These are phyloP conservation scores for Lordiphosa collinella DNA, from an alignment of 1,140 invertebrate genomes.

Conservation along the genomic window DNA sequence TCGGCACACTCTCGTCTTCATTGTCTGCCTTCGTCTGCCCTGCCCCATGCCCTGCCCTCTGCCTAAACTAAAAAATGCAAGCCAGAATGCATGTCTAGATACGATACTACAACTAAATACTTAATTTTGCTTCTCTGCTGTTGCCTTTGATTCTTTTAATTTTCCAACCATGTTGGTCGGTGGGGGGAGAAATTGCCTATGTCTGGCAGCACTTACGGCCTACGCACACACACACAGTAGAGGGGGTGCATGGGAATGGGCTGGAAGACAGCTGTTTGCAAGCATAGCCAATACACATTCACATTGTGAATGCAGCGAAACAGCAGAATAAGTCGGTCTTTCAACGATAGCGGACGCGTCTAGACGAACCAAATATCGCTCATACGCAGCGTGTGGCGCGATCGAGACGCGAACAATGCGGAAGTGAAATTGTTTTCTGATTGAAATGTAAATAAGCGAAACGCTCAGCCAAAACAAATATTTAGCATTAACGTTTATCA, in stretches of 20 bases:
- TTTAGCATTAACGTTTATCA: constrained; percentile 45
- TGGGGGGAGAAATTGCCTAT: constrained; percentile 16
- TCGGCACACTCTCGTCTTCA: neutral
- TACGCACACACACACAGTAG: constrained; percentile 44
- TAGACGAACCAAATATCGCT: constrained; percentile 32
- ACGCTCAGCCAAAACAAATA: constrained; percentile 56
- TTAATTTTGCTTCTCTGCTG: constrained; percentile 69
- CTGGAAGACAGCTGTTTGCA: constrained; percentile 72
- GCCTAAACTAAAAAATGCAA: constrained; percentile 37
- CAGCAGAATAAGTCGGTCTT: constrained; percentile 71
- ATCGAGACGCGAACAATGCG: constrained; percentile 37
- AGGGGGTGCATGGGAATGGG: neutral
- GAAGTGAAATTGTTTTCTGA: constrained; percentile 55
- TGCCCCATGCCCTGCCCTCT: neutral
- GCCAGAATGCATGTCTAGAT: constrained; percentile 64
- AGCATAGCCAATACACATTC: constrained; percentile 30
- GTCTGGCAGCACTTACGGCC: constrained; percentile 66
- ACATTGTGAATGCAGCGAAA: constrained; percentile 29
- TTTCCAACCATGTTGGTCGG: constrained; percentile 46
- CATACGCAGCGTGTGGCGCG: constrained; percentile 63
- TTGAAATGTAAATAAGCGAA: constrained; percentile 69
- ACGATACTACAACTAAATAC: constrained; percentile 71
- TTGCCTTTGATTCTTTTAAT: constrained; percentile 77
- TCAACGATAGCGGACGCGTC: constrained; percentile 53
- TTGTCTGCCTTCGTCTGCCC: constrained; percentile 3